Evolutionary conservation across 2,113 vertebrate genomes (phyloP), one percentile per base, ranked within the genome.

Genomic region (Dipodomys spectabilis): DNA sequence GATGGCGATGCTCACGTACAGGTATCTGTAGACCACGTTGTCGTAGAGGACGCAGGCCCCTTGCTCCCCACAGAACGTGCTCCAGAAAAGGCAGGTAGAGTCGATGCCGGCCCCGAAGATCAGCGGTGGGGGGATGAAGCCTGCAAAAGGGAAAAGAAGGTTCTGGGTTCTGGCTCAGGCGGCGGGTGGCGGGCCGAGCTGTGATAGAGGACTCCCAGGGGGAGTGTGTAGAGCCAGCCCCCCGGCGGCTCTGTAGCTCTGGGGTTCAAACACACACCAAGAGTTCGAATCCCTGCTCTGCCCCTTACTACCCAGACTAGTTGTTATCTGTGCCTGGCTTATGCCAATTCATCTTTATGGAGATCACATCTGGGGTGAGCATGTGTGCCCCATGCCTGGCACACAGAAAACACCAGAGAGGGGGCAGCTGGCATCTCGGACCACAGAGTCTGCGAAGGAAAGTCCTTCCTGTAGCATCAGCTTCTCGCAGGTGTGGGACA

Each of bases 1-100:
- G 80, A 99, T 99, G 83, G 99, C 99, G 13, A 99, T 99, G 97
- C 99, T 99, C 87, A 99, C 99, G 1, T 99, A 99, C 83, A 99
- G 98, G 88, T 99, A 98, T 79, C 99, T 98, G 97, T 99, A 99
- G 72, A 98, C 96, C 30, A 99, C 98, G 12, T 99, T 99, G 98
- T 99, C 98, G 0, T 99, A 99, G 25, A 99, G 98, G 1, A 98
- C 98, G 15, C 99, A 99, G 60, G 99, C 99, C 12, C 99, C 99
- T 69, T 96, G 98, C 45, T 98, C 98, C 2, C 99, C 99, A 0
- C 99, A 99, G 96, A 99, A 99, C 0, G 98, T 98, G 97, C 99
- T 99, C 99, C 99, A 99, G 97, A 99, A 99, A 86, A 99, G 99
- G 97, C 99, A 99, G 0, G 99, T 99, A 15, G 99, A 99, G 98